Percentiles rank a stretch among this genome's conserved stretches.
Evolutionary conservation across 2,888 invertebrate genomes (phyloP).

Genomic region (Ectropis crepuscularia): DNA sequence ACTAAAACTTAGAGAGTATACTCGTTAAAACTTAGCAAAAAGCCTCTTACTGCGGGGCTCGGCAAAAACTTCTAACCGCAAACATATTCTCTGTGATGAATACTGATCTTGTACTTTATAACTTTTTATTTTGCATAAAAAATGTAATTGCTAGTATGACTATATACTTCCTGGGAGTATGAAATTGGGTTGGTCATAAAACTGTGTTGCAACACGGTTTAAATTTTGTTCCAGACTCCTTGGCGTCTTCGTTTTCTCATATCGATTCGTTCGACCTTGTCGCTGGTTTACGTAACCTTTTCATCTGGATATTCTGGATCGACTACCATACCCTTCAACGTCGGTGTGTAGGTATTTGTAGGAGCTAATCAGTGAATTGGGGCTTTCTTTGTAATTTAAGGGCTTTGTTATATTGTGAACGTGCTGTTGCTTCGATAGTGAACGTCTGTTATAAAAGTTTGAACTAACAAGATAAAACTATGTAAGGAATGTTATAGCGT

Average conservation of each 20-base stretch:
- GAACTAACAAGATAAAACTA: no score
- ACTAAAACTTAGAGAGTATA: slow-evolving; percentile 8
- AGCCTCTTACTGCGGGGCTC: slow-evolving; percentile 1
- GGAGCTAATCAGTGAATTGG: background rate
- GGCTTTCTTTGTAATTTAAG: slow-evolving; percentile 19
- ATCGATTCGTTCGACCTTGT: slow-evolving; percentile 75
- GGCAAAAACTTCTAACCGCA: slow-evolving; percentile 9
- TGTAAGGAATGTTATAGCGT: no score
- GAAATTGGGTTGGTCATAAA: background rate
- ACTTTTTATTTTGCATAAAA: background rate
- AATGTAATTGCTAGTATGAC: background rate
- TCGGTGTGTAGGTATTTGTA: background rate
- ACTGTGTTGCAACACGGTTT: slow-evolving; percentile 26
- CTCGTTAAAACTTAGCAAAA: slow-evolving; percentile 16
- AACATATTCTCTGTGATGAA: slow-evolving; percentile 5
- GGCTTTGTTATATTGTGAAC: slow-evolving; percentile 10
- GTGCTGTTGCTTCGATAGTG: slow-evolving; percentile 24
- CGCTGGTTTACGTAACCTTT: slow-evolving; percentile 60
- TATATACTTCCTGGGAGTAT: background rate
- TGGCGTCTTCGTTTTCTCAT: slow-evolving; percentile 58
- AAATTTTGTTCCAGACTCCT: slow-evolving; percentile 56
- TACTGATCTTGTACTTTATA: background rate
- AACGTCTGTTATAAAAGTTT: slow-evolving; percentile 6
- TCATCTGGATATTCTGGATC: slow-evolving; percentile 42
- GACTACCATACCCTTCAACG: slow-evolving; percentile 33